These are phyloP conservation scores for Odocoileus hemionus DNA, from an alignment of 2,113 vertebrate species.

Conservation along the genomic window DNA sequence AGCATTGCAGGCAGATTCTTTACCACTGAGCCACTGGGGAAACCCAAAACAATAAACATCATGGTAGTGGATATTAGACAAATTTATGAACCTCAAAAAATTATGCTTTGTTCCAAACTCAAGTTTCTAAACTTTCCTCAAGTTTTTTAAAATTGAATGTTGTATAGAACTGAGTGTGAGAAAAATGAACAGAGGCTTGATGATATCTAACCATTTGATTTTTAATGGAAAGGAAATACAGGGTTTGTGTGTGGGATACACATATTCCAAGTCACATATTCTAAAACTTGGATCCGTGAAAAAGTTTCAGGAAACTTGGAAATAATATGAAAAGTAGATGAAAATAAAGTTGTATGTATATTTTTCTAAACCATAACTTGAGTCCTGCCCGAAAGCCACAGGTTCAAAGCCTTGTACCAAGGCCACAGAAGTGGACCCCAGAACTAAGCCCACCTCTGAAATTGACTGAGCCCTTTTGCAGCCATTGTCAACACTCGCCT, in stretches of 20 bases:
- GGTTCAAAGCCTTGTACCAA: not conserved
- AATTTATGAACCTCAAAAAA: not conserved
- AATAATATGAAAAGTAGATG: not conserved
- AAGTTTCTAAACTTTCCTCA: not conserved
- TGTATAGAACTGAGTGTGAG: not conserved
- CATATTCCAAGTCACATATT: not conserved
- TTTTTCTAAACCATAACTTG: not conserved
- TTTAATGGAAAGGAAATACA: not conserved
- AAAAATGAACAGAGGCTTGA: not conserved
- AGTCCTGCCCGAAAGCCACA: not conserved
- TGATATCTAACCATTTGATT: not conserved
- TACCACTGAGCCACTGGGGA: not conserved
- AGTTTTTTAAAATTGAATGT: not conserved
- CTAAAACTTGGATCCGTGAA: not conserved
- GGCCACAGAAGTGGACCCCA: not conserved
- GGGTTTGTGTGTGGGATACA: not conserved
- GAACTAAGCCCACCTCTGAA: not conserved
- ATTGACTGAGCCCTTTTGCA: not conserved
- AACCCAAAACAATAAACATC: not conserved
- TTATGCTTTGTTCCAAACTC: not conserved
- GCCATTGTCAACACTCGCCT: not conserved
- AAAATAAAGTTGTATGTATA: not conserved
- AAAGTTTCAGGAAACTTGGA: not conserved
- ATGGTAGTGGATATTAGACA: not conserved
- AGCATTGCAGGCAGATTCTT: not conserved